A percentile compares a stretch with the other conserved stretches of the same genome.
phyloP scores from a whole-genome alignment of 30 jellyfish, hydroid and myxozoan species.

The Cassiopea andromeda region DNA sequence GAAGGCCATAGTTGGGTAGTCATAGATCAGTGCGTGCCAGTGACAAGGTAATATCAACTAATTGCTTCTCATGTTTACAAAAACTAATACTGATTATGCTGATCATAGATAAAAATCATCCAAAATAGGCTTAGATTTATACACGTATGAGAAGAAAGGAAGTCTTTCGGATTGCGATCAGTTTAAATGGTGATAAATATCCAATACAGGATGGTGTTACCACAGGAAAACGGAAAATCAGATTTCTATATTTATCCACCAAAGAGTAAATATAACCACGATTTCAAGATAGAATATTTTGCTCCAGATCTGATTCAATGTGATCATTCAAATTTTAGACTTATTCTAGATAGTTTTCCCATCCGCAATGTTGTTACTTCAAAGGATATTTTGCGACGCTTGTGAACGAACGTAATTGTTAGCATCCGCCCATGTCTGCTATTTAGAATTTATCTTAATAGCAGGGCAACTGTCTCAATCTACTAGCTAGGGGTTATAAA shows the following conservation, averaged over 20 bases:
- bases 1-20: neutral
- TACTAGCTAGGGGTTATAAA: neutral
- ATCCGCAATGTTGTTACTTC: neutral
- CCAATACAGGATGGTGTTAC: neutral
- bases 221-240: neutral
- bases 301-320: no score
- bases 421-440: neutral
- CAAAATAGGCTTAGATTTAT: neutral
- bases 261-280: no score
- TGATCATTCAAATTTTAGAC: no score
- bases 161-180: neutral
- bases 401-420: neutral
- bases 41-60: neutral
- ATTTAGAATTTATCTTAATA: no score
- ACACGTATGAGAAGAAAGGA: neutral
- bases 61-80: neutral
- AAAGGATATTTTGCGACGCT: neutral
- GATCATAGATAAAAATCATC: neutral
- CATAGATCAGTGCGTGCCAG: neutral
- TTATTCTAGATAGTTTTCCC: no score
- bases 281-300: no score
- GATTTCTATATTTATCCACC: neutral
- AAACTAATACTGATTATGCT: no score
- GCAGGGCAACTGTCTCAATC: neutral
- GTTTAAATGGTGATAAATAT: neutral